These are phyloP conservation scores for Indicator maculatus DNA, from an alignment of 2,113 vertebrate genomes.

Conservation along the genomic window DNA sequence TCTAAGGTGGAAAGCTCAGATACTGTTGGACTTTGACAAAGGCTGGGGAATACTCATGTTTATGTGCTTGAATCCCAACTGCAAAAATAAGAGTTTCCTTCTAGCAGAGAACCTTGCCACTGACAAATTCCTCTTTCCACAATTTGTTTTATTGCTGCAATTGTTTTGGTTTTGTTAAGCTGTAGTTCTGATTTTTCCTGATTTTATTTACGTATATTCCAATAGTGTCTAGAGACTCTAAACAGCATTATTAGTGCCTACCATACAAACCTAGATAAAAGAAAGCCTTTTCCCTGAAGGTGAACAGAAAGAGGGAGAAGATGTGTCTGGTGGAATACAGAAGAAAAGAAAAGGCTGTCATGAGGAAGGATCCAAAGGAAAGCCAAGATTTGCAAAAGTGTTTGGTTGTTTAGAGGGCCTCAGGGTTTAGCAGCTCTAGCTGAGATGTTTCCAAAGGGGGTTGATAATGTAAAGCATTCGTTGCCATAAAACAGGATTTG, in stretches of 20 bases:
- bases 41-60: not conserved
- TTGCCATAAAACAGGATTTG: not conserved
- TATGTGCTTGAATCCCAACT: not conserved
- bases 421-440: constrained; percentile 25
- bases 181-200: not conserved
- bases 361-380: constrained; percentile 16
- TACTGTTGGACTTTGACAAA: not conserved
- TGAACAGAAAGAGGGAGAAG: not conserved
- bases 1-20: not conserved
- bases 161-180: not conserved
- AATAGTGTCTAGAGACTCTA: not conserved
- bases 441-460: constrained; percentile 24
- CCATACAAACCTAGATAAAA: constrained; percentile 5
- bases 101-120: not conserved
- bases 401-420: constrained; percentile 37
- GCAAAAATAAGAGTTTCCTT: not conserved
- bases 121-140: not conserved
- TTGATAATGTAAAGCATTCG: constrained; percentile 10
- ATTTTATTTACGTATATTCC: constrained; percentile 39
- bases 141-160: not conserved
- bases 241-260: constrained; percentile 15
- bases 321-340: not conserved
- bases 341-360: constrained; percentile 43
- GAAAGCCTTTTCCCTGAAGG: not conserved
- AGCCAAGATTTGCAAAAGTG: constrained; percentile 25